phyloP scores from a whole-genome alignment of 1,140 invertebrate genomes.

The Patella vulgata region DNA sequence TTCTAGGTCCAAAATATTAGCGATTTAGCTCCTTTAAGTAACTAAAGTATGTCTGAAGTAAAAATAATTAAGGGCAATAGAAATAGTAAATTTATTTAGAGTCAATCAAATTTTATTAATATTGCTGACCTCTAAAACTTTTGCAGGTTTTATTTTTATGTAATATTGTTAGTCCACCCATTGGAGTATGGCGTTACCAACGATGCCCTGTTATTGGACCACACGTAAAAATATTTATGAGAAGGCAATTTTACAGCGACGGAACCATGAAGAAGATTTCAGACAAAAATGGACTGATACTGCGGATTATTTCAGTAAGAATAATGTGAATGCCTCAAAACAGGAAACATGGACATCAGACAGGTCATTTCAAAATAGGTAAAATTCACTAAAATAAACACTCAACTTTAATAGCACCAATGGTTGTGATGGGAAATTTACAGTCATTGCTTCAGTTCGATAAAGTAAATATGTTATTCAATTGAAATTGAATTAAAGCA shows the following conservation, averaged over 20 bases:
- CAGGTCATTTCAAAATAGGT: constrained; percentile 51
- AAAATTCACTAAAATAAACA: no score
- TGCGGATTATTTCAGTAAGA: constrained; percentile 44
- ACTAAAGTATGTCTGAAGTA: no score
- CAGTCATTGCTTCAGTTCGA: not conserved
- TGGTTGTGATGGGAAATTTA: not conserved
- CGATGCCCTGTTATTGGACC: constrained; percentile 57
- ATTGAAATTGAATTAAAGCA: no score
- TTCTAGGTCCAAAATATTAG: no score
- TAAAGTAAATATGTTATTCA: no score
- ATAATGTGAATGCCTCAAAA: constrained; percentile 43
- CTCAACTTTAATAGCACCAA: not conserved
- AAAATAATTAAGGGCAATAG: no score
- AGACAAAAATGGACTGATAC: constrained; percentile 52
- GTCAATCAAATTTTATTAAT: no score
- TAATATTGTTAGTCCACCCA: no score
- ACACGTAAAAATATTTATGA: constrained; percentile 61
- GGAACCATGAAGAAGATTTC: constrained; percentile 56
- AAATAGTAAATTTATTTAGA: no score
- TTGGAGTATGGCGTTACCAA: constrained; percentile 61
- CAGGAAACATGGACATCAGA: constrained; percentile 56
- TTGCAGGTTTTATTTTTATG: no score
- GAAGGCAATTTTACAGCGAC: constrained; percentile 51
- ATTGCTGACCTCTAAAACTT: no score
- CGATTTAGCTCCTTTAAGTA: no score